phyloP scores from a whole-genome alignment of 1,140 invertebrate species.

The Odontomachus brunneus region DNA sequence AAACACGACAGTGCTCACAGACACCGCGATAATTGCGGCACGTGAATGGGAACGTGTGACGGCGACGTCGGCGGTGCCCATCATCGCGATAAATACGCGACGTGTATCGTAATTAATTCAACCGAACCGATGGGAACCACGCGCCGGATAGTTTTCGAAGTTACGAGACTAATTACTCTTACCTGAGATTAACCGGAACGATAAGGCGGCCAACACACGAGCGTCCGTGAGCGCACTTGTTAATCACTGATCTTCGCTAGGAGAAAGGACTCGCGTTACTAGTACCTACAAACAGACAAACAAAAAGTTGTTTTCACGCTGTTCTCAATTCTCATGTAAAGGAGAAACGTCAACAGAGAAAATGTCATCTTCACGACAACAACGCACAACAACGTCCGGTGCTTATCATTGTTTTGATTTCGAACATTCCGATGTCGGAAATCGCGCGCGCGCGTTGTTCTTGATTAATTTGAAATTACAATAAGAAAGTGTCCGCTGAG shows the following conservation, averaged over 20 bases:
- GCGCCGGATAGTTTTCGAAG: constrained; percentile 13
- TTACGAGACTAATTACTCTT: constrained; percentile 53
- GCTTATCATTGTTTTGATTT: too few species aligned
- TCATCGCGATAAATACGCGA: constrained; percentile 45
- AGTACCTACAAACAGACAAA: not conserved
- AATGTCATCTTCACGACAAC: too few species aligned
- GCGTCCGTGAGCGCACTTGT: constrained; percentile 1
- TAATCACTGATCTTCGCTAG: constrained; percentile 11
- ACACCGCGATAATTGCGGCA: constrained; percentile 45
- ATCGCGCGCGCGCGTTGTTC: too few species aligned
- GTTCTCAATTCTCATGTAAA: not conserved
- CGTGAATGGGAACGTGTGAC: constrained; percentile 65
- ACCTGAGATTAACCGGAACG: constrained; percentile 16
- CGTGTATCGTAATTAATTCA: constrained; percentile 17
- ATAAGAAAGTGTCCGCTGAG: too few species aligned
- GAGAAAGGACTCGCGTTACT: constrained; percentile 7
- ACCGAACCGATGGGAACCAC: constrained; percentile 9
- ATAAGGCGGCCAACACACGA: constrained; percentile 3
- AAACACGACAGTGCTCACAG: not conserved
- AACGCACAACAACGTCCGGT: too few species aligned
- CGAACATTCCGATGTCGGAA: too few species aligned
- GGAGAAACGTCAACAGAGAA: too few species aligned
- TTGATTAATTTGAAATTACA: too few species aligned
- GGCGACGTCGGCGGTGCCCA: constrained; percentile 41
- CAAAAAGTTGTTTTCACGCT: not conserved